These are phyloP conservation scores for Diachasmimorpha longicaudata DNA, from an alignment of 1,140 invertebrate genomes.

Conservation along the genomic window DNA sequence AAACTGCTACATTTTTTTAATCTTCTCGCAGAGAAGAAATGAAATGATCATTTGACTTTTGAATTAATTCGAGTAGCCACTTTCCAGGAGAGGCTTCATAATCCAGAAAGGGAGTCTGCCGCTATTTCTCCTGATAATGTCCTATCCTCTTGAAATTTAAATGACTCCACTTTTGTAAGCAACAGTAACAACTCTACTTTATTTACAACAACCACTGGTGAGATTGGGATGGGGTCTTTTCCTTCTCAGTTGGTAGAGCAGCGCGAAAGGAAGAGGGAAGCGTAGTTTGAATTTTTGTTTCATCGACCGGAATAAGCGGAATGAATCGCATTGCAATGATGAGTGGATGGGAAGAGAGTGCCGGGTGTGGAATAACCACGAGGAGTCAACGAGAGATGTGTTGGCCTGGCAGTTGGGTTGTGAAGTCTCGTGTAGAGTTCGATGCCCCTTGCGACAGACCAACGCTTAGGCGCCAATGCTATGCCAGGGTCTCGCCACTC, in stretches of 20 bases:
- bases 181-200: too few species aligned
- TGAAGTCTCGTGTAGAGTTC: not conserved
- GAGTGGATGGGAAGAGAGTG: not conserved
- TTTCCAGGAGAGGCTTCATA: too few species aligned
- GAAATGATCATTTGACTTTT: too few species aligned
- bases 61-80: too few species aligned
- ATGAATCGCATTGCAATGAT: not conserved
- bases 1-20: not conserved
- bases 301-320: not conserved
- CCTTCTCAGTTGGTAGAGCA: too few species aligned
- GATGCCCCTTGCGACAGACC: slow-evolving; percentile 1
- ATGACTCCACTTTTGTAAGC: too few species aligned
- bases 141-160: too few species aligned
- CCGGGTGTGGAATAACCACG: not conserved
- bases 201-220: too few species aligned
- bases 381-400: slow-evolving; percentile 6
- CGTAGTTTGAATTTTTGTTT: not conserved
- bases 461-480: slow-evolving; percentile 2
- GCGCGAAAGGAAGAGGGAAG: not conserved
- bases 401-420: not conserved
- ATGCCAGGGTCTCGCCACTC: not conserved
- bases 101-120: too few species aligned
- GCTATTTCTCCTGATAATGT: too few species aligned
- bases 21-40: not conserved
- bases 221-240: too few species aligned